Percentiles rank a stretch among this genome's conserved stretches.
phyloP scores from a whole-genome alignment of 2,888 invertebrate species.

The Tachystola acroxantha region DNA sequence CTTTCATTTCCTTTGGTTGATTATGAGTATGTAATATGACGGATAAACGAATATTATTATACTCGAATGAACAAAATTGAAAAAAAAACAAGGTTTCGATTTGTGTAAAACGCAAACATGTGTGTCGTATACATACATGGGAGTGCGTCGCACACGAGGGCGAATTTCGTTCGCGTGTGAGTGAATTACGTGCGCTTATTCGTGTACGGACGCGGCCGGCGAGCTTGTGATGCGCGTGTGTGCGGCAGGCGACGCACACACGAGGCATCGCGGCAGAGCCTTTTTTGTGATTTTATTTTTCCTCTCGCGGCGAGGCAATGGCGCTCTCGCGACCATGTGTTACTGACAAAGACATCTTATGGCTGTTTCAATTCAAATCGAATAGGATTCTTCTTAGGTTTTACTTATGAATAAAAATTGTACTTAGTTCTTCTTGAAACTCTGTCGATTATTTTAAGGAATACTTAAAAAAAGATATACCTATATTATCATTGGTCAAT shows the following conservation, averaged over 20 bases:
- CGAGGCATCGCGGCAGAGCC: slow-evolving; percentile 54
- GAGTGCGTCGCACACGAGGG: slow-evolving; percentile 19
- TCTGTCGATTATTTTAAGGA: too few species aligned
- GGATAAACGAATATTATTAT: not conserved
- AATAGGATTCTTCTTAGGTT: slow-evolving; percentile 18
- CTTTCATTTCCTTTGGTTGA: not conserved
- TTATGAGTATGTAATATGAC: not conserved
- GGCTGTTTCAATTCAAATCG: slow-evolving; percentile 21
- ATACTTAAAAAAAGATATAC: too few species aligned
- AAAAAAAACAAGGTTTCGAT: slow-evolving; percentile 17
- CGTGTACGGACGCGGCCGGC: slow-evolving; percentile 37
- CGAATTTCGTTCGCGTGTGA: slow-evolving; percentile 34
- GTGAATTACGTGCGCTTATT: slow-evolving; percentile 51
- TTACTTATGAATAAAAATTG: not conserved
- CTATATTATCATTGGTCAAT: too few species aligned
- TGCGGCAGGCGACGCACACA: slow-evolving; percentile 42
- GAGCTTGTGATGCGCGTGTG: slow-evolving; percentile 46
- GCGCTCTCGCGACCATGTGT: slow-evolving; percentile 29
- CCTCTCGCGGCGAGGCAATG: slow-evolving; percentile 51
- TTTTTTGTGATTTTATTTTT: slow-evolving; percentile 72
- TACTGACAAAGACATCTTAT: slow-evolving; percentile 28
- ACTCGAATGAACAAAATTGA: slow-evolving; percentile 10
- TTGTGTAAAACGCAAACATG: slow-evolving; percentile 25
- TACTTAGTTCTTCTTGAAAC: not conserved
- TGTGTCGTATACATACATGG: slow-evolving; percentile 22